Conservation (phyloP, 1,140 invertebrate species). For the Hyposmocoma kahamanoa region DNA sequence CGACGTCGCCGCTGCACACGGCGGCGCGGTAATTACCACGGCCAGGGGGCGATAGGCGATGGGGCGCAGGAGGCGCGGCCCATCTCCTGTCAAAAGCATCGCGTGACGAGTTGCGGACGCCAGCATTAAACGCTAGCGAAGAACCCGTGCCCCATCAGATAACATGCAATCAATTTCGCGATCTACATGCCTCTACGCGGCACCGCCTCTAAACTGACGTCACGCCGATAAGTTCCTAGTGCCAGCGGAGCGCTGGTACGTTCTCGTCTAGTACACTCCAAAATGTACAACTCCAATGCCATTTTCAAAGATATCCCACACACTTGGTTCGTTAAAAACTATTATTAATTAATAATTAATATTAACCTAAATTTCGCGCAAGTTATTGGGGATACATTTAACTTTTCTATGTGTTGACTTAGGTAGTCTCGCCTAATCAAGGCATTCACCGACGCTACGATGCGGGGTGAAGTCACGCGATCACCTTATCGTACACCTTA, state of each 20-base stretch:
- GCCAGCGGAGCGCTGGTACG: conserved; percentile 57
- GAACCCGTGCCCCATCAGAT: conserved; percentile 69
- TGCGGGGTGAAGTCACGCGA: conserved; percentile 59
- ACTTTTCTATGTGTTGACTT: no score
- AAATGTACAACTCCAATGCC: conserved; percentile 18
- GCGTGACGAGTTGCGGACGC: conserved; percentile 59
- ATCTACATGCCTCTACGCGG: conserved; percentile 70
- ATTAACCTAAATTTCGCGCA: no score
- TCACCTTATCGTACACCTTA: conserved; percentile 66
- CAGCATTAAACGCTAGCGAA: conserved; percentile 68
- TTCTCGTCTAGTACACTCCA: conserved; percentile 21
- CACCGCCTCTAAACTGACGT: conserved; percentile 61
- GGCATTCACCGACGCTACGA: conserved; percentile 47
- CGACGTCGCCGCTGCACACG: conserved; percentile 61
- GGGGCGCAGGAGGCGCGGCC: conserved; percentile 40
- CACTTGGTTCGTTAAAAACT: no score
- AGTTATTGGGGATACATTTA: no score
- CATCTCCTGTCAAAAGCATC: conserved; percentile 66
- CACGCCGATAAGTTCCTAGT: conserved; percentile 57
- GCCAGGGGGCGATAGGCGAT: conserved; percentile 27
- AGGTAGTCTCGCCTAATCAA: conserved; percentile 43
- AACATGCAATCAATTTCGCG: conserved; percentile 72
- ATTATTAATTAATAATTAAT: no score
- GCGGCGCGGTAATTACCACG: conserved; percentile 60
- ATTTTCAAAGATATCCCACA: conserved; percentile 7